A percentile compares a stretch with the other conserved stretches of the same genome.
Conservation (phyloP, 2,797 vertebrate species). For the Brachymystax lenok region DNA sequence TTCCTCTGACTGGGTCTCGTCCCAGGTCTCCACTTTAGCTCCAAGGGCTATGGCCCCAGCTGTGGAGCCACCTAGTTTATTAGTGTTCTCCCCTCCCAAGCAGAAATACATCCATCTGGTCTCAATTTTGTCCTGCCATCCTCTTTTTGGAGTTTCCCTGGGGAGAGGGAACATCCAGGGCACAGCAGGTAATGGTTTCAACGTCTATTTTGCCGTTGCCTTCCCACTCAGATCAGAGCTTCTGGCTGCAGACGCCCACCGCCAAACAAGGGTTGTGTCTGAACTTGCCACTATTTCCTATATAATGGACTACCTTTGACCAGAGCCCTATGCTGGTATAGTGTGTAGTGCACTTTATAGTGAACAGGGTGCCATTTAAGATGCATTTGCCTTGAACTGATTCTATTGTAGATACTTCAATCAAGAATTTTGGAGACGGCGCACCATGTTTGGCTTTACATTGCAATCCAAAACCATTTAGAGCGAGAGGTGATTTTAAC, state of each 20-base stretch:
- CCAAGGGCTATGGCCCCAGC: background rate
- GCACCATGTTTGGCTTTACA: too few relatives aligned
- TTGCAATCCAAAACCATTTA: too few relatives aligned
- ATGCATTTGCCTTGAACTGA: slow-evolving; percentile 17
- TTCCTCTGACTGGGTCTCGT: background rate
- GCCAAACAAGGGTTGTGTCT: slow-evolving; percentile 9
- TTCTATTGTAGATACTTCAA: slow-evolving; percentile 4
- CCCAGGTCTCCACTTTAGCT: background rate
- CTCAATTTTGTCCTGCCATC: background rate
- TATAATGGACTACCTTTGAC: background rate
- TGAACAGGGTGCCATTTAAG: background rate
- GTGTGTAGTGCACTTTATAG: background rate
- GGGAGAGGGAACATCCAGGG: slow-evolving; percentile 23
- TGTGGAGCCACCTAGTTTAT: background rate
- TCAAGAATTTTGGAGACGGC: background rate
- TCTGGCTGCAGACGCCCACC: slow-evolving; percentile 3
- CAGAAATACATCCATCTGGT: background rate
- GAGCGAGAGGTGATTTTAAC: background rate
- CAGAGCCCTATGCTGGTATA: background rate
- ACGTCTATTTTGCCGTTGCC: slow-evolving; percentile 22
- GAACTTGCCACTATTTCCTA: background rate
- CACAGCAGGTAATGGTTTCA: slow-evolving; percentile 43
- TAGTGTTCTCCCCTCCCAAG: background rate
- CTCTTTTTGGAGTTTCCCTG: background rate
- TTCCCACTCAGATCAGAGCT: slow-evolving; percentile 31